Base-by-base conservation (phyloP, 2,113 vertebrate species). In the Syngnathus scovelli region DNA sequence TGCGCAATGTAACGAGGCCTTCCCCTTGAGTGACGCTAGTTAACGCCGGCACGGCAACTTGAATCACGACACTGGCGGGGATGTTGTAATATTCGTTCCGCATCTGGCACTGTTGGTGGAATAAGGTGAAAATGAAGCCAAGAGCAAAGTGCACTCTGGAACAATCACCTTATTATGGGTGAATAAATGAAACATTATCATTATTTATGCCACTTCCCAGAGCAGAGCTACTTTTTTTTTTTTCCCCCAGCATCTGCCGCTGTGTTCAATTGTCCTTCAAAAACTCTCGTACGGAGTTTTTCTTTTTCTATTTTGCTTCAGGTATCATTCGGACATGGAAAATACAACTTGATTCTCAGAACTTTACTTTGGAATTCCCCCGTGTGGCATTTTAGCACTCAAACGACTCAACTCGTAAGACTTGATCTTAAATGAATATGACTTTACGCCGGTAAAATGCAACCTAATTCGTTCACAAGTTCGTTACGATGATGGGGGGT, bases 51-150 rank as follows among this genome's bases (percentile, higher is more conserved):
- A 16, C n/a, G 21, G 61, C 10, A 46, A 62, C 21, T 62, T 46
- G 44, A 27, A 44, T 62, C 41, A 44, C n/a, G 38, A 43, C 60
- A 21, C 60, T 43, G n/a, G 11, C 9, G 61, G 61, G 41, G 61
- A 62, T 27, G n/a, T 62, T 62, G 18, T 62, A 43, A 43, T 62
- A 62, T 62, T 43, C 3, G 41, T 62, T 62, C 12, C 61, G 27
- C 61, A 62, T 62, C 61, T 62, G 61, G 23, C 61, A 16, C 61
- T 44, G 61, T 43, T 62, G 27, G n/a, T 44, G 27, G 27, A 62
- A 62, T 44, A 44, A 62, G 55, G 27, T 36, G 13, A 36, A 37
- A 36, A 58, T 58, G 16, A 16, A 58, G 36, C 41, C 15, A 21
- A 44, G 2, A 8, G 61, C 27, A 44, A 44, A 21, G 39, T 33